phyloP scores from a whole-genome alignment of 2,888 invertebrate genomes.

The Anaspis maculata region DNA sequence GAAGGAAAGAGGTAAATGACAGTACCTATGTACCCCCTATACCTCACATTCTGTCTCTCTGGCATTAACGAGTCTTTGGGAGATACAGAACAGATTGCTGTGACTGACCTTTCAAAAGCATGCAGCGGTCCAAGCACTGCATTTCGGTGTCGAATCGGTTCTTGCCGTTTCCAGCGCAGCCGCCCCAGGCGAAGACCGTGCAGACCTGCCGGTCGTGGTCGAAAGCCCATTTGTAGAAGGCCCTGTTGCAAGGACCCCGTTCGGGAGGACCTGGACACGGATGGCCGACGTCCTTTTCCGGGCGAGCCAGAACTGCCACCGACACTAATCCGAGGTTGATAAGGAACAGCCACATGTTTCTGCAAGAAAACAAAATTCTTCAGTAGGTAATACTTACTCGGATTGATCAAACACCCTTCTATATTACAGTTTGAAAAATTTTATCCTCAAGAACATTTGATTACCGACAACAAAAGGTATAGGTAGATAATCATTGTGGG shows the following conservation, averaged over 20 bases:
- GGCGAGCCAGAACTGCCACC: slow-evolving; percentile 15
- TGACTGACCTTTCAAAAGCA: slow-evolving; percentile 51
- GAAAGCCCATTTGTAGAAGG: slow-evolving; percentile 60
- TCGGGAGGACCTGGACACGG: slow-evolving; percentile 43
- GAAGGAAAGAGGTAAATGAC: too few species aligned
- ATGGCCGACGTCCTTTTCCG: slow-evolving; percentile 25
- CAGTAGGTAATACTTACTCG: too few species aligned
- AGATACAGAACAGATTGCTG: too few species aligned
- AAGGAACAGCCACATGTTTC: slow-evolving; percentile 17
- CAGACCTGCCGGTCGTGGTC: slow-evolving; percentile 51
- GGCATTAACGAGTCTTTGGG: too few species aligned
- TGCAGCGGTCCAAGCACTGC: slow-evolving; percentile 60
- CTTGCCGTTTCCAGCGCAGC: slow-evolving; percentile 58
- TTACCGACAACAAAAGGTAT: too few species aligned
- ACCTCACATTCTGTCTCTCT: too few species aligned
- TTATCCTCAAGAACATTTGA: too few species aligned
- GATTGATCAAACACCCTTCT: too few species aligned
- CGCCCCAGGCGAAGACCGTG: slow-evolving; percentile 58
- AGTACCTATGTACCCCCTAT: too few species aligned
- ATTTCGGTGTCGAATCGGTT: slow-evolving; percentile 60
- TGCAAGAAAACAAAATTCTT: too few species aligned
- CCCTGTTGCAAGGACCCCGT: slow-evolving; percentile 50
- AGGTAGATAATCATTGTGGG: too few species aligned
- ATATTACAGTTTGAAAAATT: too few species aligned
- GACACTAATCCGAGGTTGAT: slow-evolving; percentile 12